Evolutionary conservation across 2,888 invertebrate genomes (phyloP), one percentile per base, ranked within the genome.

Genomic region (Ichneumoninae sp.): DNA sequence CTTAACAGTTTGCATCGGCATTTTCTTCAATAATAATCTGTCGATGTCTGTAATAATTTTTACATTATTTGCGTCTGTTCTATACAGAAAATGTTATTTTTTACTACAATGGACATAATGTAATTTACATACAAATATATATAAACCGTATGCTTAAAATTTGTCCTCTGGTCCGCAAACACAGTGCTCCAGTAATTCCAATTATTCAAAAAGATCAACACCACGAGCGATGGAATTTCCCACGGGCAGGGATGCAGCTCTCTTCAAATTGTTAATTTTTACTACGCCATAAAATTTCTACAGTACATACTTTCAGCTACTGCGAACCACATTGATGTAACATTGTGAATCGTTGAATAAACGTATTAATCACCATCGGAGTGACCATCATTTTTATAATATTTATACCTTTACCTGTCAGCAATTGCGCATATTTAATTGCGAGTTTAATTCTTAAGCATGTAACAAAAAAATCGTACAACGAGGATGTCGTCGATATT

Each of bases 341-440:
- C 16, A 63, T 4, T 63, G 63, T 66, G 30, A 81, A 71, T 68
- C 19, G 63, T 85, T 78, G 63, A 85, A 82, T 82, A 85, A 85
- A 85, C 70, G 33, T 82, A 63, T 82, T 76, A 50, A 82, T 75
- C 68, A 80, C 50, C 76, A 83, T 76, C 26, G 47, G 60, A 33
- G 82, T 76, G 71, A 68, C 44, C 30, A 83, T 73, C n/a, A 74
- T 80, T 76, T 77, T 81, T 71, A 69, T 82, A 69, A 85, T 70
- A 75, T 75, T 69, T 54, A n/a, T 7, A 76, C 78, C 68, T 82
- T 70, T 70, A 80, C 82, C 82, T 40, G 36, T 71, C 16, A 4
- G 30, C 30, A 79, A 66, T 13, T 73, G 57, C 70, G 54, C 30
- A 68, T 26, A 68, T 50, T 80, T 54, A 19, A 68, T 54, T 22